Percentiles rank a stretch among this genome's conserved stretches.
phyloP scores from a whole-genome alignment of 1,140 invertebrate genomes.

The Aradophagus sp. region DNA sequence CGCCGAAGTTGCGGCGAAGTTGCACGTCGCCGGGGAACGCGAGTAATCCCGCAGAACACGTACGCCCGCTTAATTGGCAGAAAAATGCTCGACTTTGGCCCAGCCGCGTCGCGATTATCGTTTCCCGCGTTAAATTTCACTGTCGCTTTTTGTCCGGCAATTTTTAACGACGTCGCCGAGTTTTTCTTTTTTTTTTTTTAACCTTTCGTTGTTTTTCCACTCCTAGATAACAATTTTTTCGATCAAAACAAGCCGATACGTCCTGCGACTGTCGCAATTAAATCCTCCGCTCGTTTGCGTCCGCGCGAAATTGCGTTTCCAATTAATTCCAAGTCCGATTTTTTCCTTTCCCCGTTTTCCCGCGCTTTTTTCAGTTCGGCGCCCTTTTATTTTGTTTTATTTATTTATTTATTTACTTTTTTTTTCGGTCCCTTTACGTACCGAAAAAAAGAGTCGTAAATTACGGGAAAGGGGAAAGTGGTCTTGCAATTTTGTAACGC shows the following conservation, averaged over 20 bases:
- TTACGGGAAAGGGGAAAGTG: constrained; percentile 4
- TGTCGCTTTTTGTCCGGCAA: neutral
- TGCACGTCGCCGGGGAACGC: constrained; percentile 46
- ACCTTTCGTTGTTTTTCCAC: no score
- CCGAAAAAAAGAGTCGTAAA: neutral
- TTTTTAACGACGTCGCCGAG: no score
- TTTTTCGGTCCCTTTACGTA: neutral
- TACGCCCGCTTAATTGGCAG: constrained; percentile 59
- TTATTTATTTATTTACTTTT: no score
- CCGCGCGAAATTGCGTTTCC: constrained; percentile 33
- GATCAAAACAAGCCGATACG: constrained; percentile 5
- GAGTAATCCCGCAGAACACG: constrained; percentile 62
- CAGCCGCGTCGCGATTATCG: neutral
- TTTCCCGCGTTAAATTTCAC: constrained; percentile 6
- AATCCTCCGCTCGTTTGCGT: constrained; percentile 15
- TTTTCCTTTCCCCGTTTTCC: no score
- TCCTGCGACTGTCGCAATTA: constrained; percentile 10
- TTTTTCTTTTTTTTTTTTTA: no score
- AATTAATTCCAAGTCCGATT: constrained; percentile 10
- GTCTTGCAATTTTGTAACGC: constrained; percentile 8
- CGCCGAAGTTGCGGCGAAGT: constrained; percentile 57
- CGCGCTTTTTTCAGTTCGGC: no score
- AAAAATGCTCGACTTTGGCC: constrained; percentile 23
- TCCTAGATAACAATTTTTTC: neutral
- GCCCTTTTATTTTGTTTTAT: no score